Conservation (phyloP, 2,113 vertebrate species). For the Cisticola juncidis region DNA sequence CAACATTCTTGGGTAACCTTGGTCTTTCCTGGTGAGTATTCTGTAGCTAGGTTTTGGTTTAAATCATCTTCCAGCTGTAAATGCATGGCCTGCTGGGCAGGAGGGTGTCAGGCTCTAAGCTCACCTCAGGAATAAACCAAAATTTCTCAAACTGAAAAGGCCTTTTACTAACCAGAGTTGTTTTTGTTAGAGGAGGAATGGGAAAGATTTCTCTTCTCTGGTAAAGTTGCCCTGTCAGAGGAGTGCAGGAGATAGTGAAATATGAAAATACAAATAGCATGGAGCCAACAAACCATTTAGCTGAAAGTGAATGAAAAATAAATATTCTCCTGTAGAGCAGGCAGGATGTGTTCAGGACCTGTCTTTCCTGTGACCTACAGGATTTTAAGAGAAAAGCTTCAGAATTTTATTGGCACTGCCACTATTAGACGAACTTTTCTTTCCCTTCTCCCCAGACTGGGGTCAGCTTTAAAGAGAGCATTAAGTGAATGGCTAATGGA, state of each 20-base stretch:
- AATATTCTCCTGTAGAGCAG: slow-evolving; percentile 4
- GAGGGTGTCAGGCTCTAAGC: not conserved
- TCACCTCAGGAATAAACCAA: not conserved
- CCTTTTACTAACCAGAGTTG: not conserved
- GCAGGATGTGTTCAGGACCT: slow-evolving; percentile 63
- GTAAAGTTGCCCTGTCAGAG: not conserved
- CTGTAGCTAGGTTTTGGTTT: not conserved
- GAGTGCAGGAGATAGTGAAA: not conserved
- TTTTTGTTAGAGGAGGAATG: not conserved
- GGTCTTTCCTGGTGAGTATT: not conserved
- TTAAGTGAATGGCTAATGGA: slow-evolving; percentile 98
- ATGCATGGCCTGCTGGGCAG: not conserved
- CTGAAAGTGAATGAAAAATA: slow-evolving; percentile 58
- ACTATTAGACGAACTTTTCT: slow-evolving; percentile 81
- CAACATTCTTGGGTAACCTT: not conserved
- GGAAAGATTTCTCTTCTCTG: not conserved
- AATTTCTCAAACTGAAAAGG: not conserved
- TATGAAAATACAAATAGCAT: slow-evolving; percentile 53
- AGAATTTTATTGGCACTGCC: slow-evolving; percentile 79
- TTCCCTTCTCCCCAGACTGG: slow-evolving; percentile 78
- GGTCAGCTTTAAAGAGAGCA: slow-evolving; percentile 92
- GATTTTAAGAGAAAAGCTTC: slow-evolving; percentile 85
- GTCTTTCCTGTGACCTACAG: slow-evolving; percentile 81
- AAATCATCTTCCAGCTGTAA: not conserved
- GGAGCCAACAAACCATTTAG: slow-evolving; percentile 35